Conservation (phyloP, 1,140 invertebrate species). For the Littorina saxatilis region DNA sequence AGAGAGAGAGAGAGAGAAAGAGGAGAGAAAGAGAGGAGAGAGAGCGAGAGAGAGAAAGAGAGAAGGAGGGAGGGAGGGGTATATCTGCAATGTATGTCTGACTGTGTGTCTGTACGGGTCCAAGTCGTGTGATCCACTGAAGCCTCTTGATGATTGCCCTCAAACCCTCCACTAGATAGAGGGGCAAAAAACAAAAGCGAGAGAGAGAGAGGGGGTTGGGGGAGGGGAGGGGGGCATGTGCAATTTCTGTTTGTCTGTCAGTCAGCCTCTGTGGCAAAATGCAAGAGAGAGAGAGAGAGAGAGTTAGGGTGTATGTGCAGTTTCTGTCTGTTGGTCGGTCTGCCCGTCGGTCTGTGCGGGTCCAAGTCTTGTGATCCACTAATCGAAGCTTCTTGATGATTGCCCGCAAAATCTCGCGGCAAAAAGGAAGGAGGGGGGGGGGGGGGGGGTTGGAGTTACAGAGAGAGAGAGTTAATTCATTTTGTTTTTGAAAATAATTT, state of each 20-base stretch:
- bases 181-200: too few relatives aligned
- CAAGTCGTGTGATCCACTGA: background rate
- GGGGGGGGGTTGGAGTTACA: background rate
- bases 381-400: too few relatives aligned
- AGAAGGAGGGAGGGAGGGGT: background rate
- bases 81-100: too few relatives aligned
- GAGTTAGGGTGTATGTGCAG: background rate
- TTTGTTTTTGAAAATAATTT: background rate
- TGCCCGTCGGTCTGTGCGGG: background rate
- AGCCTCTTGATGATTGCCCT: background rate
- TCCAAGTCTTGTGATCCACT: too few relatives aligned
- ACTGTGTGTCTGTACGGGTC: background rate
- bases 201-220: too few relatives aligned
- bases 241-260: background rate
- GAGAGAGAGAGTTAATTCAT: too few relatives aligned
- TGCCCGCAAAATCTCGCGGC: too few relatives aligned
- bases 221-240: too few relatives aligned
- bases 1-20: background rate
- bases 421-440: background rate
- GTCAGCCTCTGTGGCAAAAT: too few relatives aligned
- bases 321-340: background rate
- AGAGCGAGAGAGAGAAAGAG: slow-evolving; percentile 4
- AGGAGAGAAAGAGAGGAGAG: background rate
- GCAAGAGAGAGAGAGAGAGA: too few relatives aligned
- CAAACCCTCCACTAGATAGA: background rate